A percentile compares a stretch with the other conserved stretches of the same genome.
These are phyloP conservation scores for Chondrilla cf. caribensis DNA, from an alignment of 37 sponge, comb jelly and placozoan genomes.

Conservation along the genomic window DNA sequence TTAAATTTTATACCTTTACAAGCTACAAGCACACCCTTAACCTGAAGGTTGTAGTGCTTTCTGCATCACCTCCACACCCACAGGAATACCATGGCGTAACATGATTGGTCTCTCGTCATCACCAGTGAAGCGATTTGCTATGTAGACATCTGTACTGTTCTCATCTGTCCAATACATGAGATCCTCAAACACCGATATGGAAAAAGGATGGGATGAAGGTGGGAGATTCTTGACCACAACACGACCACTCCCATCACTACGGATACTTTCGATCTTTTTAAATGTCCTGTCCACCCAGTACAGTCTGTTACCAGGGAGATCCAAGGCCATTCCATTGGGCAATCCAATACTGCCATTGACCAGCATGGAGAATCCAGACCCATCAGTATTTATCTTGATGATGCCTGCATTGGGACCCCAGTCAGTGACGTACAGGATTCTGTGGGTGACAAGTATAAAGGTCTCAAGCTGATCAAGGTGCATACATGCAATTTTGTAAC, in stretches of 20 bases:
- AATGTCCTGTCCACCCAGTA: slow-evolving; percentile 29
- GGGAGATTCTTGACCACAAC: background rate
- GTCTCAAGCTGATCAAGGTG: too few species aligned
- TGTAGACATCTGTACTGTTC: background rate
- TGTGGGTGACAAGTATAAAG: background rate
- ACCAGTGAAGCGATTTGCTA: slow-evolving; percentile 1
- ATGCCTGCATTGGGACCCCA: slow-evolving; percentile 21
- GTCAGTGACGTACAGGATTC: slow-evolving; percentile 14
- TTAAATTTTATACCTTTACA: too few species aligned
- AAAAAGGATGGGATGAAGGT: background rate
- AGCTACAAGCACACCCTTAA: too few species aligned
- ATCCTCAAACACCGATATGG: slow-evolving; percentile 3
- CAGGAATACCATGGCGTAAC: too few species aligned
- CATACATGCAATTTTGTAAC: too few species aligned
- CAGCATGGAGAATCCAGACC: background rate
- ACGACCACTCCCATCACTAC: background rate
- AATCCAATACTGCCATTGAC: background rate
- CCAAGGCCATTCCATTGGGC: slow-evolving; percentile 30
- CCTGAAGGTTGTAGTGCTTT: too few species aligned
- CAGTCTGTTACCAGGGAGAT: background rate
- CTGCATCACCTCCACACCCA: too few species aligned
- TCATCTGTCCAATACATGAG: background rate
- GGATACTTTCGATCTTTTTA: background rate
- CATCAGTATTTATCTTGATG: background rate
- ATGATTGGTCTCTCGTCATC: background rate